A percentile compares a stretch with the other conserved stretches of the same genome.
These are phyloP conservation scores for Gymnopithys bicolor DNA, from an alignment of 2,797 vertebrate genomes.

Conservation along the genomic window DNA sequence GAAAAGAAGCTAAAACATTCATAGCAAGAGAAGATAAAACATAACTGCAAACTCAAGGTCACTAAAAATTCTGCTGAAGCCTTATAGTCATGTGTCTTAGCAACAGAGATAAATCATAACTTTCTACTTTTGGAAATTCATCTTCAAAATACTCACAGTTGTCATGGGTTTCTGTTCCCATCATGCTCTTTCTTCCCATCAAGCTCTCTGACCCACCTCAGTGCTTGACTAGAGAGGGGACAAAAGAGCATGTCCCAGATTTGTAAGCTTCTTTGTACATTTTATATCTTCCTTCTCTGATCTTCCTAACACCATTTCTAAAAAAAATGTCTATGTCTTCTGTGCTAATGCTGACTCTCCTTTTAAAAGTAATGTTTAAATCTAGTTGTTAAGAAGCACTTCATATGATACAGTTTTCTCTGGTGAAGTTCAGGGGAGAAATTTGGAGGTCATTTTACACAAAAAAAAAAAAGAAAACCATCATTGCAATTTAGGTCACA, in stretches of 20 bases:
- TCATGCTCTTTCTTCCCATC: neutral
- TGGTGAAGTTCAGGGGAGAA: neutral
- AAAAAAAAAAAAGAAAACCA: neutral
- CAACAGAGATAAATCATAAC: constrained; percentile 1
- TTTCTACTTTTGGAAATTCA: neutral
- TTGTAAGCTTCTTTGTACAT: neutral
- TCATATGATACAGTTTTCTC: neutral
- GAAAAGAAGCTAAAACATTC: neutral
- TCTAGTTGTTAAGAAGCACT: neutral
- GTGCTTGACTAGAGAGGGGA: neutral
- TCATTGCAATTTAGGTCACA: neutral
- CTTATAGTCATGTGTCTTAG: neutral
- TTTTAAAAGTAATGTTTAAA: constrained; percentile 5
- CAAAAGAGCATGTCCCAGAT: neutral
- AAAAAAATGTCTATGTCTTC: neutral
- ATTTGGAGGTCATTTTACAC: neutral
- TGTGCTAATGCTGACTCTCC: neutral
- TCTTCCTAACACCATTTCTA: neutral
- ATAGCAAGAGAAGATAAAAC: neutral
- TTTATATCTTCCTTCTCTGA: neutral
- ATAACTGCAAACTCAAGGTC: neutral
- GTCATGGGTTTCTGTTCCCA: neutral
- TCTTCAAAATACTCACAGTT: neutral
- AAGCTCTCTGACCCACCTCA: neutral
- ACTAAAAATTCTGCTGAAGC: neutral